These are phyloP conservation scores for Actenoides lindsayi DNA, from an alignment of 2,113 vertebrate genomes.

Conservation along the genomic window DNA sequence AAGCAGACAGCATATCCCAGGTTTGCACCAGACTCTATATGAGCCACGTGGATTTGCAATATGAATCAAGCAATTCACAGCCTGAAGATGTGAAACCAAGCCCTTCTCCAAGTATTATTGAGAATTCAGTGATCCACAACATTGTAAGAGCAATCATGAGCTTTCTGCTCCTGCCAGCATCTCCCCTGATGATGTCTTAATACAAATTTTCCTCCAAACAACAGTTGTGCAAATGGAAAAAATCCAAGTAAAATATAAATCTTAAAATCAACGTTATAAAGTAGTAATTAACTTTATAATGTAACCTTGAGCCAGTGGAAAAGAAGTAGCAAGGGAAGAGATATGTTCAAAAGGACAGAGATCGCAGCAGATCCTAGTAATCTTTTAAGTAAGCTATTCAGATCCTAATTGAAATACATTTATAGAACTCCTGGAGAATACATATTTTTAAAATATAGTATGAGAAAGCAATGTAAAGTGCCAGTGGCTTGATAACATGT, in stretches of 20 bases:
- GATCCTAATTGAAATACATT: neutral
- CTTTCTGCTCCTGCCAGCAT: neutral
- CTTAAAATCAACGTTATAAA: neutral
- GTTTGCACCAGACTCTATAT: neutral
- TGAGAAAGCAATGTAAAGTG: neutral
- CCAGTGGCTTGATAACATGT: neutral
- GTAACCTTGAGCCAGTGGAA: neutral
- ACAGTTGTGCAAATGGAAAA: neutral
- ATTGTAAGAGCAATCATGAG: neutral
- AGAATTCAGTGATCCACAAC: neutral
- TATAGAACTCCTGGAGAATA: neutral
- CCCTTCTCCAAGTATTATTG: neutral
- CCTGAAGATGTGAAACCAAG: neutral
- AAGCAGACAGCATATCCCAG: neutral
- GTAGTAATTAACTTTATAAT: neutral
- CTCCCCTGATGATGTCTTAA: neutral
- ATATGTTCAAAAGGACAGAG: neutral
- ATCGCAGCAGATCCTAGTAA: neutral
- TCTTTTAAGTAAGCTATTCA: neutral
- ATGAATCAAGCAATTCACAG: neutral
- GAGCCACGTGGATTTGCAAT: neutral
- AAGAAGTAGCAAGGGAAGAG: neutral
- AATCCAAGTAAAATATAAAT: neutral
- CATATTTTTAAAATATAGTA: neutral
- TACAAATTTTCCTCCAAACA: neutral